Percentiles rank a stretch among this genome's conserved stretches.
These are phyloP conservation scores for Bombus ignitus DNA, from an alignment of 1,140 invertebrate species.

Conservation along the genomic window DNA sequence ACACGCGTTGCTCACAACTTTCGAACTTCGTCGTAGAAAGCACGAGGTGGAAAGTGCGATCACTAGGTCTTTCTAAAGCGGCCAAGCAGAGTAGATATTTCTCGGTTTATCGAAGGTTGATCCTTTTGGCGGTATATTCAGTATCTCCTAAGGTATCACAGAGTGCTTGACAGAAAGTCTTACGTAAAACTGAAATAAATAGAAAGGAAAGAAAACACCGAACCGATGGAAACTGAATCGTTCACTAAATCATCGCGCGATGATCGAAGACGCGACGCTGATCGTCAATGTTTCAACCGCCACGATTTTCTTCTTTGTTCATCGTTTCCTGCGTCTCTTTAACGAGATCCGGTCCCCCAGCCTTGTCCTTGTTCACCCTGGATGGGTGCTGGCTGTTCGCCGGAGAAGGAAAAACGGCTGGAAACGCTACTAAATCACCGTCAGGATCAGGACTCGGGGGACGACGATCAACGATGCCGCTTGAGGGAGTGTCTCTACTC, in stretches of 20 bases:
- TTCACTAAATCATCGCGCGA: constrained; percentile 50
- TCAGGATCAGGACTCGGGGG: constrained; percentile 52
- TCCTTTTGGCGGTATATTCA: background rate
- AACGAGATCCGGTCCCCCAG: background rate
- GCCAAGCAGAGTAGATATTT: background rate
- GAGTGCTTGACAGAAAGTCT: background rate
- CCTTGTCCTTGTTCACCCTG: background rate
- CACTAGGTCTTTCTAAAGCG: background rate
- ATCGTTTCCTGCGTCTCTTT: background rate
- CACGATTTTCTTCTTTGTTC: constrained; percentile 10
- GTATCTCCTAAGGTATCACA: background rate
- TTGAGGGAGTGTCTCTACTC: constrained; percentile 73
- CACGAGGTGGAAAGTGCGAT: background rate
- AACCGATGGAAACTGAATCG: background rate
- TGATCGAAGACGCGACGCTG: constrained; percentile 39
- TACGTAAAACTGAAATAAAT: background rate
- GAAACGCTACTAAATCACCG: constrained; percentile 58
- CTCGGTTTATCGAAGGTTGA: background rate
- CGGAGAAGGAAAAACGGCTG: background rate
- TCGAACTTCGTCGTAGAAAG: constrained; percentile 7
- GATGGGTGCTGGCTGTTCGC: background rate
- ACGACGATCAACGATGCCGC: constrained; percentile 60
- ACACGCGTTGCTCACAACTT: constrained; percentile 5
- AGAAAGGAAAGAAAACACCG: background rate
- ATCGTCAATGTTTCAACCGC: background rate